A percentile compares a stretch with the other conserved stretches of the same genome.
Conservation (phyloP, 2,888 invertebrate species). For the Megastigmus dorsalis region DNA sequence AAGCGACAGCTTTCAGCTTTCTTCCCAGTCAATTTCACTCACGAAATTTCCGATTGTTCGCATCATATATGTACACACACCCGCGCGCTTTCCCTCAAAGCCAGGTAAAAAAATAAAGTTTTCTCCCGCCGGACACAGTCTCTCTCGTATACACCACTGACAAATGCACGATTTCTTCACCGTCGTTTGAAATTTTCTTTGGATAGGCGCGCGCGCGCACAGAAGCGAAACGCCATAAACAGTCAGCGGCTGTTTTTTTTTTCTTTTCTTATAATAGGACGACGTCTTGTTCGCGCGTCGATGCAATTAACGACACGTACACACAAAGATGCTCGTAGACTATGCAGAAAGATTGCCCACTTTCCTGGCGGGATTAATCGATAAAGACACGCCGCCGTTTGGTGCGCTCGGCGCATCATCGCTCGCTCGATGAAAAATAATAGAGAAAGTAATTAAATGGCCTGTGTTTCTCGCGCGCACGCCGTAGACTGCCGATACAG, state of each 20-base stretch:
- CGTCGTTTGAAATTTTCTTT: conserved; percentile 8
- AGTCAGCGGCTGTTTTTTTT: background rate
- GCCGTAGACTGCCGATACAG: no score
- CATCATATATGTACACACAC: no score
- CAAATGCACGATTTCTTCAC: no score
- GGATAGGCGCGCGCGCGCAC: background rate
- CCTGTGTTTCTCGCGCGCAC: background rate
- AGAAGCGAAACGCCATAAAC: background rate
- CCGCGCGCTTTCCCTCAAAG: no score
- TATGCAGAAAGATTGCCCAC: conserved; percentile 19
- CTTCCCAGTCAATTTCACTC: no score
- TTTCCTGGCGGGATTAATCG: conserved; percentile 27
- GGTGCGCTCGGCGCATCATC: background rate
- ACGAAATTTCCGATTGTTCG: no score
- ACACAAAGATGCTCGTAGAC: conserved; percentile 10
- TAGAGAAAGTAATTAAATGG: conserved; percentile 40
- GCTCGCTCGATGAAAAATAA: conserved; percentile 20
- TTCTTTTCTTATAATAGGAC: no score
- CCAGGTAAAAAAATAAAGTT: no score
- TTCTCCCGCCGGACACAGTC: no score
- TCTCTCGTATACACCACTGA: no score
- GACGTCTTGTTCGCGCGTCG: conserved; percentile 15
- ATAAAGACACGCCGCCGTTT: conserved; percentile 10
- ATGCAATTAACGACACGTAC: conserved; percentile 31
- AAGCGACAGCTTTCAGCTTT: no score